Conservation (phyloP, 2,888 invertebrate species). For the Silvanus unidentatus region DNA sequence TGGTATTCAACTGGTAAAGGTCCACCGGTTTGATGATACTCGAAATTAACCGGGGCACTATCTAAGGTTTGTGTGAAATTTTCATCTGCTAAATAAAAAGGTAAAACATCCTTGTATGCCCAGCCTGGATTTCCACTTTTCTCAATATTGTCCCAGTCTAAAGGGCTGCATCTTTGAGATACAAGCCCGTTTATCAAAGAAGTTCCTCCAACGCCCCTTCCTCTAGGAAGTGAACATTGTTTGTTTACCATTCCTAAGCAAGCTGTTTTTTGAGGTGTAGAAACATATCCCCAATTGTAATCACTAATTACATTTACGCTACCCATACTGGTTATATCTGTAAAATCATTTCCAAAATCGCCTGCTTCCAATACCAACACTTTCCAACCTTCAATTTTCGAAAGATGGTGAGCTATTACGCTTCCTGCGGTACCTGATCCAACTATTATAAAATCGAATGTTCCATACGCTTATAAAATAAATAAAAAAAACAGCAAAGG, state of each 20-base stretch:
- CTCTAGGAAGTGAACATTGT: slow-evolving; percentile 39
- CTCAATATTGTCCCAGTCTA: slow-evolving; percentile 49
- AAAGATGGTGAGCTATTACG: slow-evolving; percentile 19
- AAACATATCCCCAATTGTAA: slow-evolving; percentile 67
- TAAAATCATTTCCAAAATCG: slow-evolving; percentile 32
- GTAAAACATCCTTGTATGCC: slow-evolving; percentile 54
- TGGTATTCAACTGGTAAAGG: neutral
- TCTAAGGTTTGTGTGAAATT: neutral
- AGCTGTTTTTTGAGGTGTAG: slow-evolving; percentile 57
- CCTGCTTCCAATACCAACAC: slow-evolving; percentile 23
- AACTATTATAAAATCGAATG: slow-evolving; percentile 21
- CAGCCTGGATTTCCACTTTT: slow-evolving; percentile 34
- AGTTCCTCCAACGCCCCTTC: slow-evolving; percentile 50
- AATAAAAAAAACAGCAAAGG: too few relatives aligned
- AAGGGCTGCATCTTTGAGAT: slow-evolving; percentile 46
- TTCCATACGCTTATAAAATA: too few relatives aligned
- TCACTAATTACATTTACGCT: slow-evolving; percentile 56
- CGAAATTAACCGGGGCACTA: neutral
- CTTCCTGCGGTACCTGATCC: slow-evolving; percentile 22
- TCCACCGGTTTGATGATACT: neutral
- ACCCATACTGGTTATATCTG: slow-evolving; percentile 53
- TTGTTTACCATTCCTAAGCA: slow-evolving; percentile 40
- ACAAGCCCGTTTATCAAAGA: slow-evolving; percentile 49
- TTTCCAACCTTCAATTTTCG: slow-evolving; percentile 18
- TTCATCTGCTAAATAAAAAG: slow-evolving; percentile 43